A percentile compares a stretch with the other conserved stretches of the same genome.
These are phyloP conservation scores for Xenopus petersii DNA, from an alignment of 2,797 vertebrate genomes.

Conservation along the genomic window DNA sequence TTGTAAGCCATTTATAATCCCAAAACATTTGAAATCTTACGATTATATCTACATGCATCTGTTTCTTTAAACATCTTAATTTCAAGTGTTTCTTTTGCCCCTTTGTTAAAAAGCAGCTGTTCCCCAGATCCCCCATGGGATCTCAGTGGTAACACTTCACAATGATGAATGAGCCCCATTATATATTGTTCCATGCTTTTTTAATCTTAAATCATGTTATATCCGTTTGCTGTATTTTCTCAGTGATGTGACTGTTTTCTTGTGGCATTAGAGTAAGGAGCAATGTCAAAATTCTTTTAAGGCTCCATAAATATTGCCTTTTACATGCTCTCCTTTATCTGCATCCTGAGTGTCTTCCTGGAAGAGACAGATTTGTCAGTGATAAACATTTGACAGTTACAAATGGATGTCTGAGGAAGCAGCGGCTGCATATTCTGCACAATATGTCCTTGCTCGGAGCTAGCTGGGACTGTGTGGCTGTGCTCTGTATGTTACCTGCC, in stretches of 20 bases:
- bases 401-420: slow-evolving; percentile 59
- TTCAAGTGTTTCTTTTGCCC: background rate
- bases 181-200: slow-evolving; percentile 36
- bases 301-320: slow-evolving; percentile 38
- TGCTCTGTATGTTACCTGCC: slow-evolving; percentile 24
- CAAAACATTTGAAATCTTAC: background rate
- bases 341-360: slow-evolving; percentile 37
- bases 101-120: background rate
- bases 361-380: slow-evolving; percentile 54
- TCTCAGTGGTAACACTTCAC: background rate
- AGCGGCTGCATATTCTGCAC: slow-evolving; percentile 51
- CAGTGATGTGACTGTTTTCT: slow-evolving; percentile 21
- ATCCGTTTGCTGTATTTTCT: slow-evolving; percentile 22
- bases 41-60: background rate
- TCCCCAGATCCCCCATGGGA: slow-evolving; percentile 9
- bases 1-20: slow-evolving; percentile 4
- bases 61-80: slow-evolving; percentile 6
- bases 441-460: slow-evolving; percentile 53
- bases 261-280: slow-evolving; percentile 2
- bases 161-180: slow-evolving; percentile 40
- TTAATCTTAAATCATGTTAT: slow-evolving; percentile 37
- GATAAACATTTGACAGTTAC: slow-evolving; percentile 65
- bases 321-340: slow-evolving; percentile 33
- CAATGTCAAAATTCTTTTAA: slow-evolving; percentile 37
- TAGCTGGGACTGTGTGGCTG: slow-evolving; percentile 4